Percentiles rank a stretch among this genome's conserved stretches.
Conservation (phyloP, 1,140 invertebrate species). For the Agrypnia vestita region DNA sequence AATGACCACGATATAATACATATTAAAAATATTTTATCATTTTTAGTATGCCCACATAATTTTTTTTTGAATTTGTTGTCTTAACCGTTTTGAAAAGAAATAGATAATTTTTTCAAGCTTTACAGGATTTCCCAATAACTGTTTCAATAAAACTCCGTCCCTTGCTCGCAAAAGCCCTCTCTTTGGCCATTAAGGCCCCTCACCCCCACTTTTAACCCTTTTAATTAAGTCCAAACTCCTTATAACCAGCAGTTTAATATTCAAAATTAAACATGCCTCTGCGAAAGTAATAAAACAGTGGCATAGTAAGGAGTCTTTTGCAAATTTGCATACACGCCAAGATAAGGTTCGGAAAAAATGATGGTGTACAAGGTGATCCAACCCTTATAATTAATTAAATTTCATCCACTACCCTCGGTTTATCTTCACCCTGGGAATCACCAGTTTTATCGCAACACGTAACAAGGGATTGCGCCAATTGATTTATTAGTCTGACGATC, state of each 20-base stretch:
- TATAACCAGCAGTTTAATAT: conserved; percentile 60
- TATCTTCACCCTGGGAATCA: conserved; percentile 41
- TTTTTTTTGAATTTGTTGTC: not conserved
- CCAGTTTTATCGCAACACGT: conserved; percentile 35
- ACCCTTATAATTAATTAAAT: conserved; percentile 56
- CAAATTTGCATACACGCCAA: conserved; percentile 60
- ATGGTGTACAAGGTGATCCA: conserved; percentile 38
- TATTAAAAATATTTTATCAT: too few relatives aligned
- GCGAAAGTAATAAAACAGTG: conserved; percentile 62
- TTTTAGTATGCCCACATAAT: too few relatives aligned
- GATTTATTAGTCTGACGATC: conserved; percentile 36
- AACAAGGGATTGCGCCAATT: conserved; percentile 25
- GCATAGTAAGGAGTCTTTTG: conserved; percentile 60
- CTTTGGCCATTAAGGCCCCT: conserved; percentile 43
- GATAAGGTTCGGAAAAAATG: conserved; percentile 59
- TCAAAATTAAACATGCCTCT: conserved; percentile 62
- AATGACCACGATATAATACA: too few relatives aligned
- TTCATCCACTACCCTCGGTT: conserved; percentile 46
- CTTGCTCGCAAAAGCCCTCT: not conserved
- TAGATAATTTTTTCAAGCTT: not conserved
- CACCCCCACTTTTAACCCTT: conserved; percentile 53
- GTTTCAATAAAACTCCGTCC: conserved; percentile 36
- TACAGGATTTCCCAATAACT: conserved; percentile 42
- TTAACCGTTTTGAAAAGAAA: not conserved
- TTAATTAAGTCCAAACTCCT: conserved; percentile 62